These are phyloP conservation scores for Meloidogyne chitwoodi DNA, from an alignment of 1,140 invertebrate genomes.

Conservation along the genomic window DNA sequence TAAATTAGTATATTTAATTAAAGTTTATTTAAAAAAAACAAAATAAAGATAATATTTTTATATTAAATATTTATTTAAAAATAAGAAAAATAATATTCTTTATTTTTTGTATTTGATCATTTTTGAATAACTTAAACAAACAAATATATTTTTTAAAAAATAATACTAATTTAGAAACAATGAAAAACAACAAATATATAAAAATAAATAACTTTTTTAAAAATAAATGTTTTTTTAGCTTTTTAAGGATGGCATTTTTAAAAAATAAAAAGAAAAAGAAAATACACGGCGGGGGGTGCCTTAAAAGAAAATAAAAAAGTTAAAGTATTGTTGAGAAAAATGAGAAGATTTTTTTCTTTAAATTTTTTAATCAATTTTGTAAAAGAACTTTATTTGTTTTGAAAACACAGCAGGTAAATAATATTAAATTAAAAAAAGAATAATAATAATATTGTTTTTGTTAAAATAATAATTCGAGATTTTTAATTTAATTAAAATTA, in stretches of 20 bases:
- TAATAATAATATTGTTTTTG: not conserved
- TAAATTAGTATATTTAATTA: too few relatives aligned
- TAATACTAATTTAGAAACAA: not conserved
- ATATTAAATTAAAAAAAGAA: not conserved
- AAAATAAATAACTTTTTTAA: too few relatives aligned
- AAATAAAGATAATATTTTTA: too few relatives aligned
- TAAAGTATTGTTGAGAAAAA: not conserved
- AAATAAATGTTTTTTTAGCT: not conserved
- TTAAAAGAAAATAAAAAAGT: not conserved
- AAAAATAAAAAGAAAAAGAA: not conserved
- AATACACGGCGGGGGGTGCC: not conserved
- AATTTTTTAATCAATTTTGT: not conserved
- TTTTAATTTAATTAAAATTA: too few relatives aligned
- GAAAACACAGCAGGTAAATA: not conserved
- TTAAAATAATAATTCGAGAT: too few relatives aligned
- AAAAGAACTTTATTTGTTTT: not conserved
- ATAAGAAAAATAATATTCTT: too few relatives aligned
- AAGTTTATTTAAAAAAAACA: too few relatives aligned
- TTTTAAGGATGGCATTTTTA: not conserved
- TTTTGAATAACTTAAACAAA: not conserved
- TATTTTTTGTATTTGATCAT: not conserved
- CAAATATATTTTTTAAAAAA: not conserved
- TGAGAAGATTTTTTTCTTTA: not conserved
- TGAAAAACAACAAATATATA: not conserved
- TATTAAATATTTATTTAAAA: too few relatives aligned